Conservation (phyloP, 2,113 vertebrate genomes). For the Capra hircus region DNA sequence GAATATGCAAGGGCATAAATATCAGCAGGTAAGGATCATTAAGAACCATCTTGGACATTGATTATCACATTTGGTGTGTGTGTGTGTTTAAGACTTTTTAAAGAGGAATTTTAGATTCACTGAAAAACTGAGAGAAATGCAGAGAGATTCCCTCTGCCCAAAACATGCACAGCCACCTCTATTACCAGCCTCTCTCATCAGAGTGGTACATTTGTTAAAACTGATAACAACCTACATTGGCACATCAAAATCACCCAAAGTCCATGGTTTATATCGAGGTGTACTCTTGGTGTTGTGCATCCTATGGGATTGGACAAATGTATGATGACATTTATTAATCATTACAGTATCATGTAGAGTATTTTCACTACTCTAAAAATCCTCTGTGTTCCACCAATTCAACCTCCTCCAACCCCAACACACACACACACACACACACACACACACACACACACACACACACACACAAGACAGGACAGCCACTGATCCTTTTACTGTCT, state of each 20-base stretch:
- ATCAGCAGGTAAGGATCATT: not conserved
- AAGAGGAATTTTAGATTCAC: not conserved
- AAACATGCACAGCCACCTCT: not conserved
- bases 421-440: not conserved
- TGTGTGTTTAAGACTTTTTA: not conserved
- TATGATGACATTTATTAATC: not conserved
- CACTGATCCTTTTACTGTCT: not conserved
- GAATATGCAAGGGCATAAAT: not conserved
- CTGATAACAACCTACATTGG: not conserved
- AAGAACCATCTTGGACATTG: not conserved
- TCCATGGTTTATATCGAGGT: not conserved
- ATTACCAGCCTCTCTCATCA: not conserved
- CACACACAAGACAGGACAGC: not conserved
- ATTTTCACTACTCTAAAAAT: not conserved
- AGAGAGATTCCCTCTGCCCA: not conserved
- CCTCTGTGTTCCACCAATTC: not conserved
- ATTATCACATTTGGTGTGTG: not conserved
- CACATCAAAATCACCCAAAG: not conserved
- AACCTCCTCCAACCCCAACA: not conserved
- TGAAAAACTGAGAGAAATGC: not conserved
- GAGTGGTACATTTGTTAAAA: not conserved
- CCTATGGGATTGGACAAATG: not conserved
- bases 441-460: not conserved
- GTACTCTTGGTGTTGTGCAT: not conserved
- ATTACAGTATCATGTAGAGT: not conserved